Base-by-base conservation (phyloP, 2,797 vertebrate species). In the Anas bernieri region DNA sequence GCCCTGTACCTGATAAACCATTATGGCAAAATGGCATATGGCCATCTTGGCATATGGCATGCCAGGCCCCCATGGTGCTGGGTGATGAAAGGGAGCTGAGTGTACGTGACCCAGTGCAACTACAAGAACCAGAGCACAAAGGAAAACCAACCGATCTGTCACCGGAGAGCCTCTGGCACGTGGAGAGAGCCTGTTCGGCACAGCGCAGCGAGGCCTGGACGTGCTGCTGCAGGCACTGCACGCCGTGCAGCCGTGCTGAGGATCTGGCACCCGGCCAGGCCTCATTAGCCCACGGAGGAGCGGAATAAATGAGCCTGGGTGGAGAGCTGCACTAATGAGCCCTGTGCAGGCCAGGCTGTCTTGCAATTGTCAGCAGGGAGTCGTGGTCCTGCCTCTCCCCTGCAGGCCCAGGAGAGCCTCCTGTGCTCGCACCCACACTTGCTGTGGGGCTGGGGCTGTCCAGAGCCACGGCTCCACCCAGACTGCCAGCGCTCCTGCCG, bases 1-100 rank as follows among this genome's bases (percentile, higher is more conserved):
- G 46, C 46, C 22, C 22, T 48, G 46, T 22, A 48, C 22, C 46
- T 48, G 22, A 48, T 23, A 48, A 48, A 48, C 46, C 46, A 25
- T 48, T 8, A 48, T 5, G 46, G 46, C 46, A 48, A 48, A 48
- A 48, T 48, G 46, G 46, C 46, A 48, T 4, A 23, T 48, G 46
- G 46, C 46, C 46, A 48, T 48, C 22, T 48, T 48, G 46, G 46
- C 46, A 48, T 48, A 48, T 23, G 46, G 46, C 46, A 17, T 8
- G 66, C 41, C 0, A 1, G 82, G 54, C 22, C 55, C 76, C 52
- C 7, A 4, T 56, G 54, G 13, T 16, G 52, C 6, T 0, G 0
- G 50, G 17, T 17, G 48, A 54, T 7, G 31, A 12, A 21, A 84
- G 39, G 28, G 33, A 91, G 25, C 28, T 35, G 59, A 50, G 84